These are phyloP conservation scores for Leucophora obtusa DNA, from an alignment of 2,888 invertebrate genomes.

Conservation along the genomic window DNA sequence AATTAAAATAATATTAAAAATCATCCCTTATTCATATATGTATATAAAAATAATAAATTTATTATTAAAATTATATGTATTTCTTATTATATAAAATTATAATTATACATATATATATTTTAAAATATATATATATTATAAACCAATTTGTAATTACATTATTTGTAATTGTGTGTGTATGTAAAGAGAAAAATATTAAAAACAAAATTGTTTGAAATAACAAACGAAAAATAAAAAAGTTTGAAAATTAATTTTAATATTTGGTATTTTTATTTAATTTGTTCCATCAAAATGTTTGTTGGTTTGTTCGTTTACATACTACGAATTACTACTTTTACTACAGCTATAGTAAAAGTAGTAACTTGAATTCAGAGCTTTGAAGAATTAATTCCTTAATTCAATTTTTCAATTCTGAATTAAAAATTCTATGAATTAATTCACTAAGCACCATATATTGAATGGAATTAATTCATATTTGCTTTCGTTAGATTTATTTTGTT, in stretches of 20 bases:
- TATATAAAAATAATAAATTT: slow-evolving; percentile 45
- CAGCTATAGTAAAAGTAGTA: too few species aligned
- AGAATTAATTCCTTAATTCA: too few species aligned
- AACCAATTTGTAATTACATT: slow-evolving; percentile 54
- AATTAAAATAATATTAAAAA: slow-evolving; percentile 46
- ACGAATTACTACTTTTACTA: too few species aligned
- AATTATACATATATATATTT: slow-evolving; percentile 33
- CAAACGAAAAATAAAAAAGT: slow-evolving; percentile 69
- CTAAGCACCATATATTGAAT: too few species aligned
- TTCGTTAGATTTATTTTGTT: too few species aligned
- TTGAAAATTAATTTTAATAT: slow-evolving; percentile 33
- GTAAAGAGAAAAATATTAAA: slow-evolving; percentile 60
- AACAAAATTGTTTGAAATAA: slow-evolving; percentile 66
- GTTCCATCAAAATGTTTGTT: slow-evolving; percentile 1
- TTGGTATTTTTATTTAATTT: slow-evolving; percentile 8
- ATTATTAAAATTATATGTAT: slow-evolving; percentile 52
- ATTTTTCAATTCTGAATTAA: too few species aligned
- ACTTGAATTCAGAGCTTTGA: too few species aligned
- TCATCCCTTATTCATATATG: slow-evolving; percentile 40
- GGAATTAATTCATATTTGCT: too few species aligned
- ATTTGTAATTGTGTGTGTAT: slow-evolving; percentile 67
- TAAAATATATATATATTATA: slow-evolving; percentile 55
- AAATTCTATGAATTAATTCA: too few species aligned
- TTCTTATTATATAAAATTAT: slow-evolving; percentile 36
- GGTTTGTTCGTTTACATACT: too few species aligned